Percentiles rank a stretch among this genome's conserved stretches.
phyloP scores from a whole-genome alignment of 2,888 invertebrate genomes.

The Scaptomyza polygonia region DNA sequence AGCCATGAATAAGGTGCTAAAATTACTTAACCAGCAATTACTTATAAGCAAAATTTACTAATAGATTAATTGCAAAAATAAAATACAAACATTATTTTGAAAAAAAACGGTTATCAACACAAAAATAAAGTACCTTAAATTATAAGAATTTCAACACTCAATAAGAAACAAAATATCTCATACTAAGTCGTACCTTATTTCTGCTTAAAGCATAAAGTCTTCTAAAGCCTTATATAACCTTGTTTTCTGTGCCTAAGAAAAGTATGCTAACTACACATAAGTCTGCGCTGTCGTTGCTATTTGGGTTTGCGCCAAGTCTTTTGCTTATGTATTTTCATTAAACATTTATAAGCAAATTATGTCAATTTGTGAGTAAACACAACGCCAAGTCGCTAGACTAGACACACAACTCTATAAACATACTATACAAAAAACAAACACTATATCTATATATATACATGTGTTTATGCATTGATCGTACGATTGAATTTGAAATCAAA shows the following conservation, averaged over 20 bases:
- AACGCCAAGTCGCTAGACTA: constrained; percentile 22
- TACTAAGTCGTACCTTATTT: no score
- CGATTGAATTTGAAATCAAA: constrained; percentile 21
- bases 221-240: constrained; percentile 11
- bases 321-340: constrained; percentile 44
- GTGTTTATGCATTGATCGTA: constrained; percentile 6
- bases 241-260: background rate
- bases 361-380: constrained; percentile 77
- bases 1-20: background rate
- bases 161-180: no score
- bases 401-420: constrained; percentile 26
- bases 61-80: no score
- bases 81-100: no score
- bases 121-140: no score
- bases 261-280: constrained; percentile 41
- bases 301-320: constrained; percentile 47
- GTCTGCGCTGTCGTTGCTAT: constrained; percentile 16
- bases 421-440: background rate
- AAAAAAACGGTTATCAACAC: no score
- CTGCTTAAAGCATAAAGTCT: background rate
- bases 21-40: constrained; percentile 6
- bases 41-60: no score
- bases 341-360: constrained; percentile 79
- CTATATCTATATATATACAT: background rate
- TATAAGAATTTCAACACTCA: no score